Evolutionary conservation across 2,797 vertebrate species (phyloP), one percentile per base, ranked within the genome.

Genomic region (Euthynnus affinis): DNA sequence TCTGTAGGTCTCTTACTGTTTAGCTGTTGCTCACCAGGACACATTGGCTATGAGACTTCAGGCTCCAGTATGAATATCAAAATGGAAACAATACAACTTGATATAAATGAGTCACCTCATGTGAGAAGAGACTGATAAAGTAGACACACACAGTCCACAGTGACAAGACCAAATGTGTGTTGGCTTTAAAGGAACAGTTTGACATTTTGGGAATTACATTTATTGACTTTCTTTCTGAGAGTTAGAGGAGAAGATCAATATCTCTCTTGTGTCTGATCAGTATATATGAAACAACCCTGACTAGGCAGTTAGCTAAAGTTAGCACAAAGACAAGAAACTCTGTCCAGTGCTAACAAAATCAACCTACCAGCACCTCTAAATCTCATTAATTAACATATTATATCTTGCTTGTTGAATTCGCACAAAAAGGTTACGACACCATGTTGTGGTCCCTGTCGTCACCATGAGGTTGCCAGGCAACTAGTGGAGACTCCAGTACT

Each of bases 1-100:
- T 87, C 68, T 87, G 70, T 27, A 57, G 62, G 57, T 69, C 79
- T 81, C 20, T 22, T 14, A 58, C 55, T 61, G 44, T 62, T 78
- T 70, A 74, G 64, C 74, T 86, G 77, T 85, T 85, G 49, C 78
- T 84, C 65, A 49, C 51, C 55, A 61, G 37, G 64, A 76, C 53
- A 63, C 71, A 46, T 57, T 37, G 25, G 63, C 23, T 58, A 32
- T 37, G 48, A 74, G 22, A n/a, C 72, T 18, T 37, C 34, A 63
- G 23, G 37, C 60, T 75, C 18, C 37, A 14, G 37, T 6, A 14
- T 42, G 29, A 78, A 55, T 57, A 71, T 65, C 14, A 27, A 49
- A 78, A 59, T 25, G 49, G 23, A 76, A 74, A 58, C n/a, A 27
- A 60, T 3, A 23, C 3, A 15, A 67, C 6, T 65, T 0, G 0